A percentile compares a stretch with the other conserved stretches of the same genome.
phyloP scores from a whole-genome alignment of 2,888 invertebrate species.

The Panzeria rudis region DNA sequence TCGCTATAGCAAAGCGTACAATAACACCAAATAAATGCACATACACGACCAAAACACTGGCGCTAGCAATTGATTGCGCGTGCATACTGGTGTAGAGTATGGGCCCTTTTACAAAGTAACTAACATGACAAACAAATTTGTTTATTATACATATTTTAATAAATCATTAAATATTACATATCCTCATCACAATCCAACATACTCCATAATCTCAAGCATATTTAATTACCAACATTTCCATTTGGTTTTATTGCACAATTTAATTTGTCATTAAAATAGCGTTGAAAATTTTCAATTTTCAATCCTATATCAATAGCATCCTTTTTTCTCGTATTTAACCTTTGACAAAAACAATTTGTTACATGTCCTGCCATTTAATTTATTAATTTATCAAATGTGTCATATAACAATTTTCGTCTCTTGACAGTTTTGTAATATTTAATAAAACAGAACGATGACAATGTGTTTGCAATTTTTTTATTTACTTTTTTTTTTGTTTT shows the following conservation, averaged over 20 bases:
- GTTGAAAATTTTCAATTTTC: constrained; percentile 14
- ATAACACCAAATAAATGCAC: no score
- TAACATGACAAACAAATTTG: no score
- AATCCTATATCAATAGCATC: constrained; percentile 45
- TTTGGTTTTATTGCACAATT: constrained; percentile 21
- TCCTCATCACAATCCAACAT: background rate
- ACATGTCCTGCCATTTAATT: constrained; percentile 67
- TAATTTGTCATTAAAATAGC: constrained; percentile 30
- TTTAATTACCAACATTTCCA: background rate
- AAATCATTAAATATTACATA: background rate
- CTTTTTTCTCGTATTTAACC: constrained; percentile 41
- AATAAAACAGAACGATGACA: constrained; percentile 57
- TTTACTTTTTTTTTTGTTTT: constrained; percentile 1
- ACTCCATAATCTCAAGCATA: background rate
- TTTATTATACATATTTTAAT: background rate
- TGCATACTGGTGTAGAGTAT: no score
- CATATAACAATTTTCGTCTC: constrained; percentile 60
- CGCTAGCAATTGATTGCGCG: no score
- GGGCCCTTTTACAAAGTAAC: no score
- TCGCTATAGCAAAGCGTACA: no score
- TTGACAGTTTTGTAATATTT: constrained; percentile 66
- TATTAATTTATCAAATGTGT: constrained; percentile 69
- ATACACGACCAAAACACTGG: no score
- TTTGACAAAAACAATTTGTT: constrained; percentile 57
- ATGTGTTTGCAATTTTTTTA: constrained; percentile 28